Evolutionary conservation across 2,888 invertebrate species (phyloP).

Genomic region (Choreutis nemorana): DNA sequence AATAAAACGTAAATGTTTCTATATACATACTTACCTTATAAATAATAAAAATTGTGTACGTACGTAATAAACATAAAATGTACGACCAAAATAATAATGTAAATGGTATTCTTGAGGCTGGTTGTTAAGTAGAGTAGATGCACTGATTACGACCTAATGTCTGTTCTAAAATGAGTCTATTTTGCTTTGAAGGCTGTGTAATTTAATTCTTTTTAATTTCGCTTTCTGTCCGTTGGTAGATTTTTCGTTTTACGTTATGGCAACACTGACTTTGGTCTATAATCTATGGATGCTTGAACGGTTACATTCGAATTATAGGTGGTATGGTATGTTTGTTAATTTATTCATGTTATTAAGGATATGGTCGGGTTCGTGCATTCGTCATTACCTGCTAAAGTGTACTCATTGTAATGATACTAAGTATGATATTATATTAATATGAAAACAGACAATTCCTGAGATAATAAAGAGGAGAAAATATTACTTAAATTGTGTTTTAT

Average conservation of each 20-base stretch:
- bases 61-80: conserved; percentile 30
- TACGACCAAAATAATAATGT: conserved; percentile 38
- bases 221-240: conserved; percentile 14
- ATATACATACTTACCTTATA: too few relatives aligned
- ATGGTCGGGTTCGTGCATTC: conserved; percentile 34
- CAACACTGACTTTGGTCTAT: conserved; percentile 1
- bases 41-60: conserved; percentile 37
- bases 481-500: background rate
- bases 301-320: background rate
- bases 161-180: conserved; percentile 15
- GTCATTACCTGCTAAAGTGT: conserved; percentile 54
- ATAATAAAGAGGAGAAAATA: conserved; percentile 35
- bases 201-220: conserved; percentile 23
- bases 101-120: conserved; percentile 18
- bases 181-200: conserved; percentile 25
- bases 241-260: background rate
- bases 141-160: conserved; percentile 29
- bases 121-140: conserved; percentile 28
- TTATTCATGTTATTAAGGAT: background rate
- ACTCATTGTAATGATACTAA: conserved; percentile 50
- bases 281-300: conserved; percentile 1
- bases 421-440: conserved; percentile 58
- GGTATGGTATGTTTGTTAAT: background rate
- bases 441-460: conserved; percentile 58
- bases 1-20: conserved; percentile 39